Conservation (phyloP, 2,113 vertebrate species). For the Gambusia affinis region DNA sequence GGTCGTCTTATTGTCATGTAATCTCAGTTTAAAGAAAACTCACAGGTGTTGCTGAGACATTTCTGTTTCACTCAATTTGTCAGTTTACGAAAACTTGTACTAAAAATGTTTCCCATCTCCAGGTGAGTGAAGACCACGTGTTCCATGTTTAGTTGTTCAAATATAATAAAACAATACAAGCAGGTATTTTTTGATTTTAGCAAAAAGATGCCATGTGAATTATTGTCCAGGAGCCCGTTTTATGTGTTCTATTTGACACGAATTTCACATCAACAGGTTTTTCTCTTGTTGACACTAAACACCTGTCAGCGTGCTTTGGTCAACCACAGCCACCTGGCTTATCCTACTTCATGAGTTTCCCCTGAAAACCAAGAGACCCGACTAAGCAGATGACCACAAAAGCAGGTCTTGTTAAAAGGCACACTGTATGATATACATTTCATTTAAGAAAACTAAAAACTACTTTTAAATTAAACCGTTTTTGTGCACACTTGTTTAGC, state of each 20-base stretch:
- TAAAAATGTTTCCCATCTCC: not conserved
- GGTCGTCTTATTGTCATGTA: too few relatives aligned
- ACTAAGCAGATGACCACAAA: not conserved
- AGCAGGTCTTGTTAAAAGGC: not conserved
- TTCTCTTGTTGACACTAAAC: not conserved
- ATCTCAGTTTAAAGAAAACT: too few relatives aligned
- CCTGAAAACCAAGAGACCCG: not conserved
- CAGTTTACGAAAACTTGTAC: not conserved
- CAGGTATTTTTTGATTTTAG: too few relatives aligned
- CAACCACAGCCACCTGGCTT: conserved; percentile 1
- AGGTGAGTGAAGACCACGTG: not conserved
- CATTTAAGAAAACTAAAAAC: not conserved
- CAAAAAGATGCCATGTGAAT: too few relatives aligned
- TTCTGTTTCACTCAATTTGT: not conserved
- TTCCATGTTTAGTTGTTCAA: too few relatives aligned
- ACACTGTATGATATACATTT: not conserved
- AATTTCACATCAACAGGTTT: not conserved
- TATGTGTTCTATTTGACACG: not conserved
- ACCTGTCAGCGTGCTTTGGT: not conserved
- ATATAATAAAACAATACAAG: too few relatives aligned
- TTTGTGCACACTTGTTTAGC: not conserved
- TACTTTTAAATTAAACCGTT: not conserved
- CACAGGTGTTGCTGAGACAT: not conserved
- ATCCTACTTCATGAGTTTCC: conserved; percentile 19
- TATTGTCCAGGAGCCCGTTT: too few relatives aligned